These are phyloP conservation scores for Cyclargus thomasi DNA, from an alignment of 1,140 invertebrate species.

Conservation along the genomic window DNA sequence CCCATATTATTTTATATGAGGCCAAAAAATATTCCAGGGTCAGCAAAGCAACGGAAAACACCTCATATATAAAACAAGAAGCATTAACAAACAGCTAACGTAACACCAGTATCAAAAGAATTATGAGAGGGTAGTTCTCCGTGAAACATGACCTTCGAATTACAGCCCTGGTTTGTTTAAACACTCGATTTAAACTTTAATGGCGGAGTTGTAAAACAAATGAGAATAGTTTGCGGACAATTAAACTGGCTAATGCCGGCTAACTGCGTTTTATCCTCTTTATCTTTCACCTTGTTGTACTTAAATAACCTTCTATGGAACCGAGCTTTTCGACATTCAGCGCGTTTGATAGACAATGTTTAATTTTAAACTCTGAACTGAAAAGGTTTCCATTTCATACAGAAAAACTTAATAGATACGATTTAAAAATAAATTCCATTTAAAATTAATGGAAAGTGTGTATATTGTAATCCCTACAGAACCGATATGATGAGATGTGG, in stretches of 20 bases:
- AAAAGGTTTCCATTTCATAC: not conserved
- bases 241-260: conserved; percentile 19
- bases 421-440: no score
- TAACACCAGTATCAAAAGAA: no score
- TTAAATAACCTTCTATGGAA: conserved; percentile 10
- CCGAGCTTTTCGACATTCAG: conserved; percentile 5
- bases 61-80: no score
- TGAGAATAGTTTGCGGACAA: conserved; percentile 21
- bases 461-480: no score
- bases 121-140: not conserved
- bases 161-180: conserved; percentile 15
- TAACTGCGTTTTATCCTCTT: conserved; percentile 16
- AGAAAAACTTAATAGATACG: not conserved
- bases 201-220: conserved; percentile 20
- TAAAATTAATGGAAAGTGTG: no score
- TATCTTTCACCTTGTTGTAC: conserved; percentile 18
- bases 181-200: conserved; percentile 19
- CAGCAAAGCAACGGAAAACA: no score
- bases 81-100: no score
- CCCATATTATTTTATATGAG: no score
- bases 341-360: not conserved
- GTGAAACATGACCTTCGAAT: conserved; percentile 7
- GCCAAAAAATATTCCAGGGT: no score
- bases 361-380: not conserved
- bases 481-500: no score